A percentile compares a stretch with the other conserved stretches of the same genome.
Conservation (phyloP, 2,888 invertebrate genomes). For the Eupithecia subumbrata region DNA sequence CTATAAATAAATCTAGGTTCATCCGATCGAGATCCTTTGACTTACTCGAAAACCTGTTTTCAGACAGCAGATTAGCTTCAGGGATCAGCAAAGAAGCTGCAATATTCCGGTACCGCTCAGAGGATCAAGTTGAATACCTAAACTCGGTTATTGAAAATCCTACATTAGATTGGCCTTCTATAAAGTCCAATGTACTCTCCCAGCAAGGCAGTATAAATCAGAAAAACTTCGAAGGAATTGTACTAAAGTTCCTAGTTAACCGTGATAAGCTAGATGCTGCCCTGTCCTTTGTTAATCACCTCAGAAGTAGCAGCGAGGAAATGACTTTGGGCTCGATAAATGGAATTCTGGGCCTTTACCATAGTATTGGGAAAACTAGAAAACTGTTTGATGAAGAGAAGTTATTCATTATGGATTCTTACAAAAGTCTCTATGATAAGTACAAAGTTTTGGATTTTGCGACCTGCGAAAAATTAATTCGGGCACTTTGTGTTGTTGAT, state of each 20-base stretch:
- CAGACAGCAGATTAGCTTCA: constrained; percentile 48
- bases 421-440: constrained; percentile 73
- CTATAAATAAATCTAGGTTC: not conserved
- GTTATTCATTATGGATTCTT: constrained; percentile 81
- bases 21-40: not conserved
- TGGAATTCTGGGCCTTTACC: constrained; percentile 83
- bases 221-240: constrained; percentile 84
- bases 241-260: constrained; percentile 81
- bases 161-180: constrained; percentile 64
- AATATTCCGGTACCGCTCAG: constrained; percentile 7
- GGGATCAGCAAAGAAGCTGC: constrained; percentile 34
- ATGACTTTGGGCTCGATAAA: constrained; percentile 85
- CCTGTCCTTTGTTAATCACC: constrained; percentile 83
- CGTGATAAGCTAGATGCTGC: constrained; percentile 77
- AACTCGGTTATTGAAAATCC: constrained; percentile 52
- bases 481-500: constrained; percentile 85
- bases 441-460: constrained; percentile 84
- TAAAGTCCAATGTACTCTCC: constrained; percentile 72
- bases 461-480: constrained; percentile 85
- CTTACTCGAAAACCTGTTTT: constrained; percentile 35
- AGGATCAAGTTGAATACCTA: constrained; percentile 65
- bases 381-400: constrained; percentile 75
- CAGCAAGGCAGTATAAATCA: constrained; percentile 66
- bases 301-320: constrained; percentile 73
- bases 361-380: constrained; percentile 58